A percentile compares a stretch with the other conserved stretches of the same genome.
Evolutionary conservation across 2,113 vertebrate species (phyloP).

Genomic region (Illadopsis cleaveri): DNA sequence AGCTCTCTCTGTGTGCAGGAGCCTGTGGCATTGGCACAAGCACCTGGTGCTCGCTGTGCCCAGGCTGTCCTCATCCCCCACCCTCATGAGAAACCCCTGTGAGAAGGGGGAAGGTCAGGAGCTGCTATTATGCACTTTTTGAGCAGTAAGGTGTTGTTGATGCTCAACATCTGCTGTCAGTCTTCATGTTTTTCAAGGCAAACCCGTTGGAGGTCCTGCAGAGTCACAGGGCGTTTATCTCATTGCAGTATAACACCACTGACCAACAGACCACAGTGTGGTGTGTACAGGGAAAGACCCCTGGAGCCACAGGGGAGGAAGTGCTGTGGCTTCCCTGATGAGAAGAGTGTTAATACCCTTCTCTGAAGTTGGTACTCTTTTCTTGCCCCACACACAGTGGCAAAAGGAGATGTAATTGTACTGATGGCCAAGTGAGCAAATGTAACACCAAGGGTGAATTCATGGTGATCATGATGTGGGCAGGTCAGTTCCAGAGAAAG

Average conservation of each 20-base stretch:
- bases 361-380: accelerated
- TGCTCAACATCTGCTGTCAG: not conserved
- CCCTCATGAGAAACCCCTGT: accelerated
- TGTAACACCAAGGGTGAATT: not conserved
- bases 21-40: not conserved
- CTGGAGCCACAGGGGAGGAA: not conserved
- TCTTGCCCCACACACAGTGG: not conserved
- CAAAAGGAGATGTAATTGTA: not conserved
- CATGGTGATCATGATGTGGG: accelerated
- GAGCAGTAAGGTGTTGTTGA: not conserved
- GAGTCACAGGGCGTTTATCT: not conserved
- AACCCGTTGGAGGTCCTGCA: accelerated
- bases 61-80: not conserved
- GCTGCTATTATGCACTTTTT: not conserved
- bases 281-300: not conserved
- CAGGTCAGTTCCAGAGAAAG: not conserved
- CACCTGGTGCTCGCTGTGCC: accelerated
- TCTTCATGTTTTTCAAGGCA: not conserved
- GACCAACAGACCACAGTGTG: not conserved
- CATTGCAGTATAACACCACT: not conserved
- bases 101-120: not conserved
- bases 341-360: not conserved
- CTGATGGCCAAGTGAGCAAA: not conserved
- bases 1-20: not conserved
- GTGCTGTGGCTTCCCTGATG: not conserved